Percentiles rank a stretch among this genome's conserved stretches.
Evolutionary conservation across 2,888 invertebrate species (phyloP).

Genomic region (Drosophila lutescens): DNA sequence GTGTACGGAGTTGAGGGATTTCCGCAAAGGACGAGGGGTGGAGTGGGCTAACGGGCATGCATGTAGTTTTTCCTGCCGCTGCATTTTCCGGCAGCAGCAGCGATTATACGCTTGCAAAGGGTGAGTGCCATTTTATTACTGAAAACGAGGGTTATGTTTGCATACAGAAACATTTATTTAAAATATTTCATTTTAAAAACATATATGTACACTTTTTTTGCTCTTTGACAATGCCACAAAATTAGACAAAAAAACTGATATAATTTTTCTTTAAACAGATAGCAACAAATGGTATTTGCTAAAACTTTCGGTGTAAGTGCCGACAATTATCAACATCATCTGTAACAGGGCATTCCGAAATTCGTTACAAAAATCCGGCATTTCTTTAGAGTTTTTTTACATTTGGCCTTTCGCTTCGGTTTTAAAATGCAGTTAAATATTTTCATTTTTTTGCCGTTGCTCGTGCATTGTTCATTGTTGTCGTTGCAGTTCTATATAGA

Average conservation of each 20-base stretch:
- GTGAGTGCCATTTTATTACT: background rate
- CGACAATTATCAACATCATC: too few species aligned
- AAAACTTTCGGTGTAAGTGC: too few species aligned
- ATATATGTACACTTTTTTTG: background rate
- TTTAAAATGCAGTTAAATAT: constrained; percentile 73
- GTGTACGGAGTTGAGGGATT: constrained; percentile 54
- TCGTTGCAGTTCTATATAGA: constrained; percentile 70
- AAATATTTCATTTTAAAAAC: background rate
- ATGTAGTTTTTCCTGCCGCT: constrained; percentile 29
- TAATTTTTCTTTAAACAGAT: background rate
- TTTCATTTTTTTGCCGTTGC: constrained; percentile 53
- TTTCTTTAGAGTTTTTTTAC: constrained; percentile 13
- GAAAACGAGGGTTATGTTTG: background rate
- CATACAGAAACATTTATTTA: too few species aligned
- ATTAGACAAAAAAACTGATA: background rate
- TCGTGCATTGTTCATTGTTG: constrained; percentile 27
- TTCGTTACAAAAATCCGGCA: background rate
- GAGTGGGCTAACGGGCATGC: background rate
- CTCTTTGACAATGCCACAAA: background rate
- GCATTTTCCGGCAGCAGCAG: constrained; percentile 26
- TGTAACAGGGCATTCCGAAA: background rate
- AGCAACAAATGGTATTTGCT: too few species aligned
- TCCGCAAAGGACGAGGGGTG: constrained; percentile 6
- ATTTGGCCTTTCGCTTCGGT: constrained; percentile 34
- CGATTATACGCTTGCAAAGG: background rate